These are phyloP conservation scores for Drosophila rubida DNA, from an alignment of 2,888 invertebrate species.

Conservation along the genomic window DNA sequence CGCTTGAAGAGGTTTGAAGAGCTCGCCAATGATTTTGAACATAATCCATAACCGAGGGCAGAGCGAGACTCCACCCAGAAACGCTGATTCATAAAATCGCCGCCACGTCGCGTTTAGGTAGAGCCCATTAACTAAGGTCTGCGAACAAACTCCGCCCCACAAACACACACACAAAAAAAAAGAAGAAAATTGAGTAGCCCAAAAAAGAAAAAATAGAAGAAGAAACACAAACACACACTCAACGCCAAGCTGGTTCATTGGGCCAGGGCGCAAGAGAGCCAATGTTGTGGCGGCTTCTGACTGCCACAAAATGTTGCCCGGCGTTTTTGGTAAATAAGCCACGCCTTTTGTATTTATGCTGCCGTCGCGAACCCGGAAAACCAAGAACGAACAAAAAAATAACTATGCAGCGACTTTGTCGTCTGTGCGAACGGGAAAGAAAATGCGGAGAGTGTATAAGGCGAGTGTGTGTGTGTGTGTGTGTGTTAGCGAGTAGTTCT, in stretches of 20 bases:
- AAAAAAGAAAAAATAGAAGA: slow-evolving; percentile 45
- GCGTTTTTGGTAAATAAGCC: slow-evolving; percentile 64
- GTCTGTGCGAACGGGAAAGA: slow-evolving; percentile 44
- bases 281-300: slow-evolving; percentile 48
- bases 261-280: slow-evolving; percentile 57
- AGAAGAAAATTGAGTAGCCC: slow-evolving; percentile 42
- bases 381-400: slow-evolving; percentile 52
- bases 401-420: slow-evolving; percentile 50
- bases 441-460: slow-evolving; percentile 24
- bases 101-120: slow-evolving; percentile 37
- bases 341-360: slow-evolving; percentile 74
- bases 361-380: slow-evolving; percentile 73
- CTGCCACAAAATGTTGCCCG: slow-evolving; percentile 53
- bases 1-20: slow-evolving; percentile 20
- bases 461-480: slow-evolving; percentile 14
- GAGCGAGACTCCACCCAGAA: slow-evolving; percentile 58
- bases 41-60: slow-evolving; percentile 13
- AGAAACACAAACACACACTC: slow-evolving; percentile 29
- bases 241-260: slow-evolving; percentile 45
- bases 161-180: slow-evolving; percentile 42
- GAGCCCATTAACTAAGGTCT: slow-evolving; percentile 57
- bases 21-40: slow-evolving; percentile 36
- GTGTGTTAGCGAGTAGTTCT: slow-evolving; percentile 60
- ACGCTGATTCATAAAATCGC: slow-evolving; percentile 55
- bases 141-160: slow-evolving; percentile 66